These are phyloP conservation scores for Drosophila gaucha DNA, from an alignment of 2,888 invertebrate genomes.

Conservation along the genomic window DNA sequence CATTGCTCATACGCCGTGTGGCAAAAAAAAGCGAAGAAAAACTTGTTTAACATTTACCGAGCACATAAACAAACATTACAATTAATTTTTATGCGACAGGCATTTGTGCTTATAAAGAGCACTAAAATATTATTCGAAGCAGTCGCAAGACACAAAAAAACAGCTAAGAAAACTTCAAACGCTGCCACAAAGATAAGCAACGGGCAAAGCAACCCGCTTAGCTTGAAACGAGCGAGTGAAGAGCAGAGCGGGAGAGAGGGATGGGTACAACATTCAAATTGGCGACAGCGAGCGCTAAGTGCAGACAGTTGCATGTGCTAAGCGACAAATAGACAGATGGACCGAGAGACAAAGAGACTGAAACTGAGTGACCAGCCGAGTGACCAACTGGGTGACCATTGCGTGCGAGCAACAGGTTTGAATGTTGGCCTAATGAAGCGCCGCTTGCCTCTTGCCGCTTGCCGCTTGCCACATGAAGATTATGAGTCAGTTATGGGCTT, in stretches of 20 bases:
- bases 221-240: slow-evolving; percentile 25
- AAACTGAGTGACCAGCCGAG: slow-evolving; percentile 39
- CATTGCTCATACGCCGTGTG: slow-evolving; percentile 52
- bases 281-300: slow-evolving; percentile 65
- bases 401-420: slow-evolving; percentile 71
- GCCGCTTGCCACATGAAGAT: slow-evolving; percentile 30
- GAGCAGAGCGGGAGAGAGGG: neutral
- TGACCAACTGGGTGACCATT: slow-evolving; percentile 53
- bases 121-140: slow-evolving; percentile 67
- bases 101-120: slow-evolving; percentile 77
- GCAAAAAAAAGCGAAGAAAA: slow-evolving; percentile 15
- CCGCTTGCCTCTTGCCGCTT: slow-evolving; percentile 24
- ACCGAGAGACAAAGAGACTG: slow-evolving; percentile 16
- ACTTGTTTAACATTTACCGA: slow-evolving; percentile 61
- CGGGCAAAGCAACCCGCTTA: slow-evolving; percentile 40
- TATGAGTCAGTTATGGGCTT: slow-evolving; percentile 66
- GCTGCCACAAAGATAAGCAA: slow-evolving; percentile 54
- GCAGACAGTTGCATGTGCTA: slow-evolving; percentile 68
- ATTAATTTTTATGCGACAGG: slow-evolving; percentile 80
- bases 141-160: slow-evolving; percentile 22
- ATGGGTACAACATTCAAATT: slow-evolving; percentile 57
- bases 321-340: slow-evolving; percentile 49
- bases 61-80: slow-evolving; percentile 80
- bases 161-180: slow-evolving; percentile 23
- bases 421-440: slow-evolving; percentile 62